Evolutionary conservation across 2,113 vertebrate species (phyloP).

Genomic region (Pipra filicauda): DNA sequence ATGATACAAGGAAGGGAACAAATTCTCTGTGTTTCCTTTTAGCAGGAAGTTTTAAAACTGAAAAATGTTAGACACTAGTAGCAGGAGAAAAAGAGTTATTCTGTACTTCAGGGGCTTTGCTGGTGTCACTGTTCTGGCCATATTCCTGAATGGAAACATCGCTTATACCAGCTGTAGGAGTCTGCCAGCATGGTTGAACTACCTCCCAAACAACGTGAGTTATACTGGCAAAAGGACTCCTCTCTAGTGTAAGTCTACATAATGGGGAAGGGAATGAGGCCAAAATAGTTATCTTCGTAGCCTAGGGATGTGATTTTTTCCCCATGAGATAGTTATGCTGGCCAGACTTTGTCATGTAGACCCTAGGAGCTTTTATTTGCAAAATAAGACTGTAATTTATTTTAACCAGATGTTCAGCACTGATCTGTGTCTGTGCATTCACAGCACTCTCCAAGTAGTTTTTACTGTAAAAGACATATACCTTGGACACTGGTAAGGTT

Average conservation of each 20-base stretch:
- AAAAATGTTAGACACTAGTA: background rate
- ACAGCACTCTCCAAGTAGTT: constrained; percentile 13
- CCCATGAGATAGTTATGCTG: constrained; percentile 62
- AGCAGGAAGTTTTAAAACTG: background rate
- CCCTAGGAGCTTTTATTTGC: constrained; percentile 60
- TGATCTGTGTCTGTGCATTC: constrained; percentile 25
- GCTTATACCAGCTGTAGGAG: background rate
- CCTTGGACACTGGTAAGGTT: background rate
- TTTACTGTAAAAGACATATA: constrained; percentile 8
- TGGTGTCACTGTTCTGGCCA: background rate
- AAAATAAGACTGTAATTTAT: constrained; percentile 64
- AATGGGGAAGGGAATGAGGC: constrained; percentile 32
- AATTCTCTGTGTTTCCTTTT: background rate
- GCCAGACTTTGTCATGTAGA: constrained; percentile 63
- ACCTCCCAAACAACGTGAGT: background rate
- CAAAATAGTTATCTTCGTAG: constrained; percentile 62
- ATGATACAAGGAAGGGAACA: background rate
- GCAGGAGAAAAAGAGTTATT: background rate
- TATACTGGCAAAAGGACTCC: background rate
- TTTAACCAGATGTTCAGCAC: constrained; percentile 60
- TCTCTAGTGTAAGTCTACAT: background rate
- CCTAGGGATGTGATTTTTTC: constrained; percentile 60
- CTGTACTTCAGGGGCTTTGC: background rate
- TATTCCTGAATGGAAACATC: background rate
- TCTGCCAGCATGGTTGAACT: background rate